Evolutionary conservation across 2,113 vertebrate genomes (phyloP).

Genomic region (Dendropsophus ebraccatus): DNA sequence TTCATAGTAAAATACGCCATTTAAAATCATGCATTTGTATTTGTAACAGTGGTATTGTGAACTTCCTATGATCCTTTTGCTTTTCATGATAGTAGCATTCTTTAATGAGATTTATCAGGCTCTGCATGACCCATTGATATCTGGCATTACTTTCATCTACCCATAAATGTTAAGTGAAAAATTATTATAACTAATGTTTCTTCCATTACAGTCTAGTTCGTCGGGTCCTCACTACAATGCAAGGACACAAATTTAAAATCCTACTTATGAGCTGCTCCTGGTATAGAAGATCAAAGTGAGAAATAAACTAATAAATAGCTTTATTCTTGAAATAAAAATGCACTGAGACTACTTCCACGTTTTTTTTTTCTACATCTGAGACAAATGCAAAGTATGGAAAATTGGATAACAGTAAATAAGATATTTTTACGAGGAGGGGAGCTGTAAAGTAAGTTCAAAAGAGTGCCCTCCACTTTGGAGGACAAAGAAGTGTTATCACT

Average conservation of each 20-base stretch:
- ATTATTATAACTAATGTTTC: conserved; percentile 52
- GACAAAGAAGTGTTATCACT: not conserved
- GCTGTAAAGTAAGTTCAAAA: not conserved
- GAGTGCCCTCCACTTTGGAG: not conserved
- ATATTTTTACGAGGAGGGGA: not conserved
- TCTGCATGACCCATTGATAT: conserved; percentile 52
- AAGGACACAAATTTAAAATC: conserved; percentile 31
- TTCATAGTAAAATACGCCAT: not conserved
- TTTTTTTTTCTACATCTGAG: not conserved
- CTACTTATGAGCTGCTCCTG: conserved; percentile 30
- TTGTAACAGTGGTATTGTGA: conserved; percentile 13
- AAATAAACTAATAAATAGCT: conserved; percentile 3
- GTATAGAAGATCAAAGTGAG: conserved; percentile 42
- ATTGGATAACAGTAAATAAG: not conserved
- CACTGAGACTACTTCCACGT: not conserved
- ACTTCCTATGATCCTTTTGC: conserved; percentile 33
- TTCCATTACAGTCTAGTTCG: conserved; percentile 37
- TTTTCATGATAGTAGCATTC: conserved; percentile 30
- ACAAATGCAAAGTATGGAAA: conserved; percentile 5
- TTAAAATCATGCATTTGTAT: not conserved
- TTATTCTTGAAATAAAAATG: not conserved
- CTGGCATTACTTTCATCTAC: conserved; percentile 43
- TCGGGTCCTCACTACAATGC: conserved; percentile 39
- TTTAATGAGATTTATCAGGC: conserved; percentile 51
- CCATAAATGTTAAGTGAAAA: conserved; percentile 52